Evolutionary conservation across 2,888 invertebrate species (phyloP), one percentile per base, ranked within the genome.

Genomic region (Drosophila suboccidentalis): DNA sequence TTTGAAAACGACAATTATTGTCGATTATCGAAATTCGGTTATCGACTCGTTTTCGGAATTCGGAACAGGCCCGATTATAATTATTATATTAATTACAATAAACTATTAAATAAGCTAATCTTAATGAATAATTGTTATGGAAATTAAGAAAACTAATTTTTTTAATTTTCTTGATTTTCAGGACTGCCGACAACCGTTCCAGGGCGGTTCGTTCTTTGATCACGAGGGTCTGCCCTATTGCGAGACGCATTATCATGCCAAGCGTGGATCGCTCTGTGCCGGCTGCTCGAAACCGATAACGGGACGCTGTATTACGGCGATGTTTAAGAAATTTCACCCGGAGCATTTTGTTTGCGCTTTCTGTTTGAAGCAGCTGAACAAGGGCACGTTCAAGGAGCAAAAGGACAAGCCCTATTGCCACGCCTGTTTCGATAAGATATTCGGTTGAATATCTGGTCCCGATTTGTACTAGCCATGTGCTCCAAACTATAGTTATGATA

Each of bases 321-420:
- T 99, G 98, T 98, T 98, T 94, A 94, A 97, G 85, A 99, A 99
- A 94, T 99, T 98, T 95, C 99, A 99, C 93, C 99, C 99, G 0
- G 99, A 99, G 92, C 99, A 99, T 94, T 99, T 99, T 92, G 98
- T 98, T 8, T 99, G 99, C 94, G 98, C 99, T n/a, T 99, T 99
- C 94, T 99, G 99, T 91, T 94, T 98, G 75, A 97, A 98, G 91
- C 99, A 99, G 92, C 95, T 99, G 82, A 99, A 99, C 93, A 99
- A 99, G 92, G 99, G 99, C 89, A 99, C 99, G 0, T 99, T 99
- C 93, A 99, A 99, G 93, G 99, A 99, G 93, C 98, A 99, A 92
- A 98, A 98, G 92, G 98, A 98, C 90, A 98, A 99, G 92, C 99
- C 99, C 1, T 99, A 99, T 93, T 99, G 99, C 93, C 99, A 99